Evolutionary conservation across 2,888 invertebrate genomes (phyloP), one percentile per base, ranked within the genome.

Genomic region (Hydroisotoma schaefferi): DNA sequence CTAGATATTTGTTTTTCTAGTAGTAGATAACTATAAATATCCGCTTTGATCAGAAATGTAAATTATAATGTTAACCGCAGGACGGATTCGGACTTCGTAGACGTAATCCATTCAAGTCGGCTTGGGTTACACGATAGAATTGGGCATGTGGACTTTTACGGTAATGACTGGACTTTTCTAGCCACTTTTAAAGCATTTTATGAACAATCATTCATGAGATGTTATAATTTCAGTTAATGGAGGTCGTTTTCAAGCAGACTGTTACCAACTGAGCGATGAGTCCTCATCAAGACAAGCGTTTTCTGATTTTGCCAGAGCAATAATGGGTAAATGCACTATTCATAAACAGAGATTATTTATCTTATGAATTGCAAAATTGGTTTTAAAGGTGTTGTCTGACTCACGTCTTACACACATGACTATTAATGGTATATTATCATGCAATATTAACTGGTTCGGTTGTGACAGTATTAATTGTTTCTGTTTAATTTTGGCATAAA

Each of bases 111-210:
- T 54, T 73, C 75, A 4, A 76, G 75, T 55, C 72, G 74, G 10
- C 64, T 75, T 1, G 75, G 75, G 12, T 65, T 73, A 1, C 73
- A 71, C 29, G 70, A 72, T 44, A 71, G 73, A 1, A 66, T 74
- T 63, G 76, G 76, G 1, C 74, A 75, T 54, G 74, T 74, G 1
- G 75, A 76, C 53, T 76, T 75, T 61, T 76, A 75, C 54, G 75
- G 75, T 4, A 74, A 75, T 53, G 12, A 49, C n/a, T n/a, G n/a
- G n/a, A n/a, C 15, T 26, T 23, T 23, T 2, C 12, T 4, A n/a
- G 26, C 23, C 28, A 20, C 2, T 51, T 4, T 20, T 22, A 51
- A 10, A 18, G 27, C 15, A 12, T 18, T 44, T 12, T 6, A 18
- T n/a, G 20, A 22, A 10, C 44, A 44, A 8, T n/a, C 44, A 51